phyloP scores from a whole-genome alignment of 2,797 vertebrate genomes.

The Odontamblyopus lacepedii region DNA sequence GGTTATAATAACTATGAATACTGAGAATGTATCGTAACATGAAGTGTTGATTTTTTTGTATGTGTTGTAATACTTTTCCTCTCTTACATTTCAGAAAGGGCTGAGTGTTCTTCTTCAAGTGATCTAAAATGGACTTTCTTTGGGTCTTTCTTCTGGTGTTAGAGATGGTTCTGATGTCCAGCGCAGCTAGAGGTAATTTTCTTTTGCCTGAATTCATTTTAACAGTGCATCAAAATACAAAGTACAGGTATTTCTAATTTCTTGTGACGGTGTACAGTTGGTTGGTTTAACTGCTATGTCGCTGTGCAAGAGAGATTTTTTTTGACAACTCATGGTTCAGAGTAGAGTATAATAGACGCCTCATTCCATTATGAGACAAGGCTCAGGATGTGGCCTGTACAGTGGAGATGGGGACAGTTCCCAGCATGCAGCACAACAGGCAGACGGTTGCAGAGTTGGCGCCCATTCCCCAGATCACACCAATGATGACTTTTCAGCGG shows the following conservation, averaged over 20 bases:
- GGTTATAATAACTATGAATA: not conserved
- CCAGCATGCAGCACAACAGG: slow-evolving; percentile 38
- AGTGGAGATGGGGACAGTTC: slow-evolving; percentile 15
- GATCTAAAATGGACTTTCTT: slow-evolving; percentile 55
- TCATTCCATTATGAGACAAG: slow-evolving; percentile 19
- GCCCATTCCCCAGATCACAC: slow-evolving; percentile 60
- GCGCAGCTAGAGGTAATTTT: slow-evolving; percentile 64
- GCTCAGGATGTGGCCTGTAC: slow-evolving; percentile 18
- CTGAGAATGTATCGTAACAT: not conserved
- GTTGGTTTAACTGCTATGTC: not conserved
- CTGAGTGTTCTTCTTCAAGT: not conserved
- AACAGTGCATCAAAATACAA: not conserved
- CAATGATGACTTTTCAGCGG: slow-evolving; percentile 51
- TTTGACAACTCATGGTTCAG: not conserved
- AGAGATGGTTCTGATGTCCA: slow-evolving; percentile 55
- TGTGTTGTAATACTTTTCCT: not conserved
- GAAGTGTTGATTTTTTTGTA: not conserved
- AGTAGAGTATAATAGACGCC: slow-evolving; percentile 14
- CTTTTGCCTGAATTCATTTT: not conserved
- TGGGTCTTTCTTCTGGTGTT: slow-evolving; percentile 50
- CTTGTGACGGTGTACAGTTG: not conserved
- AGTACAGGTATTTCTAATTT: not conserved
- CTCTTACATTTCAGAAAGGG: slow-evolving; percentile 24
- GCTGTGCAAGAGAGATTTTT: not conserved
- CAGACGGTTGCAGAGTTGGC: slow-evolving; percentile 54